Percentiles rank a stretch among this genome's conserved stretches.
Evolutionary conservation across 2,113 vertebrate genomes (phyloP).

Genomic region (Gallinago undulata): DNA sequence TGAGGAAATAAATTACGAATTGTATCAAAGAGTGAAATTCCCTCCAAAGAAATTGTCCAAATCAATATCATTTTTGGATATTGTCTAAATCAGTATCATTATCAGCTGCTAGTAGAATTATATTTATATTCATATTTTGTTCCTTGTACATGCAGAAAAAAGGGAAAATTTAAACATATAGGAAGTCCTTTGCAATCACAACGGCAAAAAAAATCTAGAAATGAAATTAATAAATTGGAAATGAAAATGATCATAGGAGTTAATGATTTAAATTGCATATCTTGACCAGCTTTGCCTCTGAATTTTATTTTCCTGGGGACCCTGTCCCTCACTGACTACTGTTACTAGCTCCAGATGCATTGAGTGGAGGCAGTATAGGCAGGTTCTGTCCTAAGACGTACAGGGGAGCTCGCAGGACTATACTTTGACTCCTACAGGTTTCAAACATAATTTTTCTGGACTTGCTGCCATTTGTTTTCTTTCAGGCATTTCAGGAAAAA

Average conservation of each 20-base stretch:
- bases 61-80: not conserved
- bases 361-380: not conserved
- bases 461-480: not conserved
- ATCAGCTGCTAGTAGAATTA: not conserved
- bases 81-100: not conserved
- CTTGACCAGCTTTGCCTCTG: not conserved
- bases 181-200: not conserved
- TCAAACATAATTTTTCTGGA: not conserved
- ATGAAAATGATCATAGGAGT: not conserved
- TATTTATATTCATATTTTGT: not conserved
- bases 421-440: not conserved
- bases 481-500: not conserved
- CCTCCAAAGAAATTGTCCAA: not conserved
- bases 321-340: not conserved
- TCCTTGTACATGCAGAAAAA: not conserved
- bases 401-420: rapidly evolving
- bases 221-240: not conserved
- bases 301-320: not conserved
- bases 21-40: not conserved
- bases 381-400: not conserved
- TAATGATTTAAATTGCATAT: not conserved
- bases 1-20: not conserved
- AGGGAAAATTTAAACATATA: not conserved
- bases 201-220: not conserved
- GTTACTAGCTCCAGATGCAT: not conserved